Evolutionary conservation across 1,140 invertebrate species (phyloP), one percentile per base, ranked within the genome.

Genomic region (Leptinotarsa lineolata): DNA sequence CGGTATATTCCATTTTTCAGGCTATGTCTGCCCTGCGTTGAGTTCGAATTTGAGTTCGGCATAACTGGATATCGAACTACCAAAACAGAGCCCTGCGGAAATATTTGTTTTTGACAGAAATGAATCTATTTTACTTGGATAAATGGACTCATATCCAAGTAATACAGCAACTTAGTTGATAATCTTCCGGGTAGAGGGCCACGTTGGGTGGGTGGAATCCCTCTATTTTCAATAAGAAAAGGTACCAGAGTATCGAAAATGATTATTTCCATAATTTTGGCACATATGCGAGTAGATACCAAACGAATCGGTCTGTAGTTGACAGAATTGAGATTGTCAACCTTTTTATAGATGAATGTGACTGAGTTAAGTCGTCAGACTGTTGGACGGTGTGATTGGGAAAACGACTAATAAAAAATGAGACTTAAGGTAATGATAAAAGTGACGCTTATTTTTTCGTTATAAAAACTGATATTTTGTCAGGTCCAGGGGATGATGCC

Each of bases 1-100:
- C 5, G 21, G 59, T 61, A 61, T 61, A 61, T 61, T 61, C 59
- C 59, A 61, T 5, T 5, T 61, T 61, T 61, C 45, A 13, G 5
- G 13, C 45, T 13, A 46, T 13, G 5, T 46, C 13, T 46, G 45
- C 45, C 5, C 45, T 6, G 45, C 5, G 45, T n/a, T n/a, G 45
- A 46, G 45, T 5, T 46, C 45, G 13, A 13, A 46, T 13, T 46
- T 5, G 13, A 46, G 45, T 46, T 46, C 13, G 45, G 5, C 45
- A 46, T 5, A 13, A 13, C 45, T 46, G 5, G 45, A 5, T 13
- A 13, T 46, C 5, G 45, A 13, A 46, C 13, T 46, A 13, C 45
- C 45, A 46, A 46, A 46, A 46, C 45, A 46, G 45, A 46, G 13
- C 45, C 45, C 13, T 46, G 45, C 5, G 45, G 45, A 46, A 46